Conservation (phyloP, 1,140 invertebrate genomes). For the Dreissena rostriformis region DNA sequence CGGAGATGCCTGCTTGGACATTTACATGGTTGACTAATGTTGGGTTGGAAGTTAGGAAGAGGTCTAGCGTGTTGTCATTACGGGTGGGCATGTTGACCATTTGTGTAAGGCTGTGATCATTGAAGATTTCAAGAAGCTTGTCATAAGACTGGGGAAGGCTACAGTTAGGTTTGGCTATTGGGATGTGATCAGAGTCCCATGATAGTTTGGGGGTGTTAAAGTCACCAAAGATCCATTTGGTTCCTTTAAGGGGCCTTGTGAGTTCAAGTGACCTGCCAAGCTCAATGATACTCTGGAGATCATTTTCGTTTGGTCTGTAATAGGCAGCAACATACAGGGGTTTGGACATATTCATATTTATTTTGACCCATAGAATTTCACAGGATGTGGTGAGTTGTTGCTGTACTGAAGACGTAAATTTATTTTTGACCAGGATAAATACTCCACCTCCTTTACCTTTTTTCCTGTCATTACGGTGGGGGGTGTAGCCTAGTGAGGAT, state of each 20-base stretch:
- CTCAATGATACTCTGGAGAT: not conserved
- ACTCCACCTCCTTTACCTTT: too few relatives aligned
- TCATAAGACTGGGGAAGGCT: not conserved
- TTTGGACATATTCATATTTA: too few relatives aligned
- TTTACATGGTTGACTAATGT: slow-evolving; percentile 19
- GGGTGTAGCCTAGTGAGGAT: too few relatives aligned
- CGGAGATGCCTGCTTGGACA: not conserved
- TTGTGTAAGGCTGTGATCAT: slow-evolving; percentile 30
- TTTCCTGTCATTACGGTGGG: too few relatives aligned
- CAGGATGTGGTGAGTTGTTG: too few relatives aligned
- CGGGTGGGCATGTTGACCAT: slow-evolving; percentile 8
- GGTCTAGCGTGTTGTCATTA: slow-evolving; percentile 10
- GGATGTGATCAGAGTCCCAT: not conserved
- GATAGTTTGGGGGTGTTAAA: not conserved
- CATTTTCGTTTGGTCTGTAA: slow-evolving; percentile 17
- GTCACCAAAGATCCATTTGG: not conserved
- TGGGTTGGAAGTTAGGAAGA: slow-evolving; percentile 9
- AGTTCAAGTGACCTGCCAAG: slow-evolving; percentile 22
- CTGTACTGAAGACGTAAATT: too few relatives aligned
- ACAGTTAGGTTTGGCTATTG: not conserved
- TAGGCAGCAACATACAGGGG: slow-evolving; percentile 1
- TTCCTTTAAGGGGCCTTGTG: slow-evolving; percentile 5
- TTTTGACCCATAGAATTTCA: too few relatives aligned
- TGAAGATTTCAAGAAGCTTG: slow-evolving; percentile 15
- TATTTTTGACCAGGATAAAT: too few relatives aligned